phyloP scores from a whole-genome alignment of 2,888 invertebrate species.

The Eristalinus aeneus region DNA sequence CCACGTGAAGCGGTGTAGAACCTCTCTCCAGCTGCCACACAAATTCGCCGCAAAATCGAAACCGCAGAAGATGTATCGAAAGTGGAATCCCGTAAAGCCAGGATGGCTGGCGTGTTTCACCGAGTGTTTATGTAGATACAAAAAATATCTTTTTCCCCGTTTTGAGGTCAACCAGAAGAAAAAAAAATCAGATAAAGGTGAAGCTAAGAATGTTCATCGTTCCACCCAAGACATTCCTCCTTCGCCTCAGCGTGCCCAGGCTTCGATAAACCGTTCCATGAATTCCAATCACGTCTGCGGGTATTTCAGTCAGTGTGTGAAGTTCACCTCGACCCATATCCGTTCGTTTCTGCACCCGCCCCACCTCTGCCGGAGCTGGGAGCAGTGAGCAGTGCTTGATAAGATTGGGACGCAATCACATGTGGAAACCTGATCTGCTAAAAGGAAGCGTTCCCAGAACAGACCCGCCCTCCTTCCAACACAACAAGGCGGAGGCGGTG shows the following conservation, averaged over 20 bases:
- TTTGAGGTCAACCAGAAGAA: slow-evolving; percentile 10
- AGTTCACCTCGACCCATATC: slow-evolving; percentile 64
- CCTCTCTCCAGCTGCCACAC: slow-evolving; percentile 38
- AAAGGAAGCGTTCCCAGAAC: not conserved
- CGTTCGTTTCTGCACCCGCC: slow-evolving; percentile 29
- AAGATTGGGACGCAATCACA: slow-evolving; percentile 57
- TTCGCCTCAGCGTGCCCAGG: slow-evolving; percentile 13
- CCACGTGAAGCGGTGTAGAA: not conserved
- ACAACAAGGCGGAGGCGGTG: not conserved
- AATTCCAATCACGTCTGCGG: slow-evolving; percentile 65
- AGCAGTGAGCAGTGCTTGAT: slow-evolving; percentile 28
- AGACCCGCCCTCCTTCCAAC: not conserved
- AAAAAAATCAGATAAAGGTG: not conserved
- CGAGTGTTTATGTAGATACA: slow-evolving; percentile 58
- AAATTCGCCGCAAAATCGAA: slow-evolving; percentile 63
- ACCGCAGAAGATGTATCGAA: slow-evolving; percentile 65
- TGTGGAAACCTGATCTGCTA: slow-evolving; percentile 22
- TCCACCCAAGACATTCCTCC: not conserved
- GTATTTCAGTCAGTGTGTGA: slow-evolving; percentile 69
- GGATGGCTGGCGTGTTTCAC: not conserved
- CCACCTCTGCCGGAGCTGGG: not conserved
- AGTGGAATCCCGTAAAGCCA: slow-evolving; percentile 37
- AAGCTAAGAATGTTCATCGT: not conserved
- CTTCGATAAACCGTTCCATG: slow-evolving; percentile 58
- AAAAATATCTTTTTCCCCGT: slow-evolving; percentile 3